Evolutionary conservation across 2,888 invertebrate genomes (phyloP).

Genomic region (Eudiplozoon nipponicum): DNA sequence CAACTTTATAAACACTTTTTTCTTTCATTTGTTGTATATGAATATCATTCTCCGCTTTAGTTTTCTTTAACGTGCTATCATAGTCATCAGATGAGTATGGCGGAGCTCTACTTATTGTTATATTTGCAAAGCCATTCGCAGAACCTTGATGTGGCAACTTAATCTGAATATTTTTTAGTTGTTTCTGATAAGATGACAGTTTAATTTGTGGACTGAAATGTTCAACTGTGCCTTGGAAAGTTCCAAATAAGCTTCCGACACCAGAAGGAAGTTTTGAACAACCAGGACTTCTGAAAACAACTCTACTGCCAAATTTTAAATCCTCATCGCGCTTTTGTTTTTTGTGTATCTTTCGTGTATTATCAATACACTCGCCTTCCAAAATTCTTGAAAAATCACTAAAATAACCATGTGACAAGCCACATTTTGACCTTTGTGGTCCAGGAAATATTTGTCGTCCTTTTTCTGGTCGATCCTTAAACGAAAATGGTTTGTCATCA

Average conservation of each 20-base stretch:
- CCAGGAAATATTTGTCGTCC: conserved; percentile 26
- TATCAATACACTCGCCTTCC: conserved; percentile 24
- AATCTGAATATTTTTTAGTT: conserved; percentile 24
- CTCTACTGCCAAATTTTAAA: conserved; percentile 26
- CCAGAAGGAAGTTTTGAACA: conserved; percentile 23
- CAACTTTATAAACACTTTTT: no score
- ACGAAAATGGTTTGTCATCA: conserved; percentile 20
- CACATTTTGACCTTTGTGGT: conserved; percentile 22
- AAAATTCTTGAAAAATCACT: conserved; percentile 22
- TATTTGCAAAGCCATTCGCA: conserved; percentile 25
- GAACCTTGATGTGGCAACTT: conserved; percentile 26
- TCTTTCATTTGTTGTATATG: no score
- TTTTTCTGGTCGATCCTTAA: conserved; percentile 24
- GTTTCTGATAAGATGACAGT: conserved; percentile 19
- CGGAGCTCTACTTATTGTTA: conserved; percentile 23
- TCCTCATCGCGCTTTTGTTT: no score
- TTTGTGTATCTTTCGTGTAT: conserved; percentile 22
- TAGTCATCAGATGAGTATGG: conserved; percentile 23
- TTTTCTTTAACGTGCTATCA: conserved; percentile 20
- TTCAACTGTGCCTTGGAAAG: conserved; percentile 22
- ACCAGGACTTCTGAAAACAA: conserved; percentile 25
- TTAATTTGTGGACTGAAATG: no score
- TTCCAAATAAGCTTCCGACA: conserved; percentile 26
- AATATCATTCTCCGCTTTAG: conserved; percentile 19
- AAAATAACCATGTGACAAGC: conserved; percentile 25